Base-by-base conservation (phyloP, 2,888 invertebrate species). In the Dicycla oo region DNA sequence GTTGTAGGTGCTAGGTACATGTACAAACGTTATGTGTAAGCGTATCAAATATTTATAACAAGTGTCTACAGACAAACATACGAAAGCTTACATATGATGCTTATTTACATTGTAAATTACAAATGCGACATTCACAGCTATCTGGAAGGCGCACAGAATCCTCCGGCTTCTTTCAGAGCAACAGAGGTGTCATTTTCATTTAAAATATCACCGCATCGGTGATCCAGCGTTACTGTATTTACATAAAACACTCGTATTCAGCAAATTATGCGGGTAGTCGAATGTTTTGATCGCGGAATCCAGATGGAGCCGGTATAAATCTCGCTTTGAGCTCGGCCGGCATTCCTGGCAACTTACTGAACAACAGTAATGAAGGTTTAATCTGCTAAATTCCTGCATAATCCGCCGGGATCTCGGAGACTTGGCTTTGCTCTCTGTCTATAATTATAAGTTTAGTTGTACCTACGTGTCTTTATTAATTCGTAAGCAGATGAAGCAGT, bases 311-410 rank as follows among this genome's bases (percentile, higher is more conserved):
- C 85, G 84, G 88, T 89, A 90, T 92, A 92, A 94, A 94, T 93
- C 92, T 91, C 89, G 89, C 88, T 90, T 91, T 92, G 92, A 92
- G 91, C 88, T 85, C 88, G 85, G 77, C 83, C 81, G 83, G 89
- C 89, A 92, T 93, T 92, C 92, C 90, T 90, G 91, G 89, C 91
- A 91, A 93, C 91, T 92, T 91, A 90, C 91, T 89, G 92, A 92
- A 93, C 91, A 92, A 90, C 91, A 91, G 93, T 93, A 93, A 94
- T 93, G 93, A 94, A 92, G 92, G 91, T 90, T 93, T 93, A 94
- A 93, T 93, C 93, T 90, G 88, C 84, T 85, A 86, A 91, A 93
- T 92, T 91, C 92, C 91, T 87, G 90, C 87, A 90, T 92, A 93
- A 91, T 92, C 92, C 90, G 83, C 70, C 62, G 85, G 87, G 90